Evolutionary conservation across 2,797 vertebrate genomes (phyloP).

Genomic region (Aulostomus chinensis): DNA sequence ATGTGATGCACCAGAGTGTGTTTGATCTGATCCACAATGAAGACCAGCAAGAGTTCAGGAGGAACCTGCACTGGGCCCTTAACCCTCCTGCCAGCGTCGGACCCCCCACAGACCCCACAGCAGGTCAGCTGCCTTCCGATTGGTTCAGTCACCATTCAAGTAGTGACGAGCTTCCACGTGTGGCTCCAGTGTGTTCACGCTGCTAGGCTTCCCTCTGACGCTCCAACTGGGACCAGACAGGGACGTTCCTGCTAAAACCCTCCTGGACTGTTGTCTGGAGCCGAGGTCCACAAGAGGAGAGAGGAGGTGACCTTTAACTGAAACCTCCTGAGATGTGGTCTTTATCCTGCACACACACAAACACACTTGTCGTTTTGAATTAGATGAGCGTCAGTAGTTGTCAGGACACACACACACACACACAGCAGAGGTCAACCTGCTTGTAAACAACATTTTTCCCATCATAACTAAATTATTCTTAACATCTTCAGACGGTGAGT

Average conservation of each 20-base stretch:
- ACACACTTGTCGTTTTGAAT: conserved; percentile 30
- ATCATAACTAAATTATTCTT: background rate
- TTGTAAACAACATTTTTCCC: background rate
- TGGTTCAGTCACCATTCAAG: background rate
- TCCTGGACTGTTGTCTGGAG: no score
- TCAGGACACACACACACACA: conserved; percentile 5
- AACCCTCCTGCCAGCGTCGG: conserved; percentile 52
- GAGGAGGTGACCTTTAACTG: conserved; percentile 41
- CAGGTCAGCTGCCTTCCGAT: conserved; percentile 33
- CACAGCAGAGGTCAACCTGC: conserved; percentile 3
- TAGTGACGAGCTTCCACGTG: no score
- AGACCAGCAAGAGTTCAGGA: conserved; percentile 84
- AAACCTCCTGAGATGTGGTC: conserved; percentile 24
- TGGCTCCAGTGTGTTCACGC: no score
- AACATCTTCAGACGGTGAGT: conserved; percentile 51
- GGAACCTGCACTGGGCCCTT: conserved; percentile 84
- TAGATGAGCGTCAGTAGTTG: conserved; percentile 4
- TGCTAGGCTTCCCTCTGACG: no score
- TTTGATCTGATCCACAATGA: conserved; percentile 85
- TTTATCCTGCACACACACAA: conserved; percentile 14
- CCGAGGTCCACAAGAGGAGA: conserved; percentile 11
- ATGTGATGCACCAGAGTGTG: conserved; percentile 86
- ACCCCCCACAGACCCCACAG: conserved; percentile 20
- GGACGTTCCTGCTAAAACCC: no score
- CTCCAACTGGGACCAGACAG: no score